A percentile compares a stretch with the other conserved stretches of the same genome.
Evolutionary conservation across 1,140 invertebrate genomes (phyloP).

Genomic region (Caerostris darwini): DNA sequence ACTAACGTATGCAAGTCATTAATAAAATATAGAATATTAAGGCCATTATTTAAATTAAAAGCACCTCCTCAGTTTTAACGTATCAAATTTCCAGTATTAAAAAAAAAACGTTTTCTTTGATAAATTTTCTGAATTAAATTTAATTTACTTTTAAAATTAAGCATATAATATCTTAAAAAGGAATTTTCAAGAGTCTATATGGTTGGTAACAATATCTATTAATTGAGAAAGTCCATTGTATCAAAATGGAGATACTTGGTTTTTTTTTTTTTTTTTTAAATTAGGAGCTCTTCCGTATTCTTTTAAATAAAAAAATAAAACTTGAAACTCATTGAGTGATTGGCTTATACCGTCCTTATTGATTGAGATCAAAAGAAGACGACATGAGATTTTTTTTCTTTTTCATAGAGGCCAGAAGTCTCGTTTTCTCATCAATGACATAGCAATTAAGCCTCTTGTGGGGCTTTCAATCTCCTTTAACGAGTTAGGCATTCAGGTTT

Average conservation of each 20-base stretch:
- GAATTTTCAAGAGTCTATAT: not conserved
- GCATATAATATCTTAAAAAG: not conserved
- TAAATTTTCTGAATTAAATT: no score
- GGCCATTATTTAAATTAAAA: no score
- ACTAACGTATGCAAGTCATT: no score
- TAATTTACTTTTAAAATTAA: not conserved
- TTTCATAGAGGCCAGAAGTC: constrained; percentile 20
- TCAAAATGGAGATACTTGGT: not conserved
- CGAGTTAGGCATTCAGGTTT: constrained; percentile 34
- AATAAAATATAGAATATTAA: no score
- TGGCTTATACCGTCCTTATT: constrained; percentile 33
- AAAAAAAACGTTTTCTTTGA: no score
- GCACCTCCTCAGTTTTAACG: no score
- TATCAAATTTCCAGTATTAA: no score
- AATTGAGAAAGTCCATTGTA: not conserved
- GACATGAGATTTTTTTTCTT: not conserved
- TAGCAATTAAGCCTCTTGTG: constrained; percentile 49
- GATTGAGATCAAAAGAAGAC: constrained; percentile 46
- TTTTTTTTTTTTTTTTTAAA: no score
- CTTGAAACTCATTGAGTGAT: not conserved
- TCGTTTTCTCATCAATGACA: constrained; percentile 50
- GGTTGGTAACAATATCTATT: not conserved
- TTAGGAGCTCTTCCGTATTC: not conserved
- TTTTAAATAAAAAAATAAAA: not conserved
- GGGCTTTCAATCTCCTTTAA: constrained; percentile 47